phyloP scores from a whole-genome alignment of 1,140 invertebrate genomes.

The Hestina assimilis region DNA sequence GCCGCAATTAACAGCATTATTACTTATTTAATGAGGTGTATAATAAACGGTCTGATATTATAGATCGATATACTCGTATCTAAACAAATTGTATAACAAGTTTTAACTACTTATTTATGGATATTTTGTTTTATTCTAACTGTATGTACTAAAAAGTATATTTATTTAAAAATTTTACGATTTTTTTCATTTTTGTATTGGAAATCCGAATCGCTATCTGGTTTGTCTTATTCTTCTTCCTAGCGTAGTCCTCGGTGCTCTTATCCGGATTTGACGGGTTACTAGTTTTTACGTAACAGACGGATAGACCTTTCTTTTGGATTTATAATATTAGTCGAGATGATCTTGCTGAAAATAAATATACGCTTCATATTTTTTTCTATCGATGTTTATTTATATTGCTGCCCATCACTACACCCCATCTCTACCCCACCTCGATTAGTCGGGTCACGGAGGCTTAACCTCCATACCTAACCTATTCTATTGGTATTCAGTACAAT shows the following conservation, averaged over 20 bases:
- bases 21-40: neutral
- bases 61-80: neutral
- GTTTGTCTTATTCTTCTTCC: too few species aligned
- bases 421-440: constrained; percentile 51
- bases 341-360: neutral
- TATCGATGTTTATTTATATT: constrained; percentile 38
- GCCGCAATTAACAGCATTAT: neutral
- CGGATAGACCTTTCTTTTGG: too few species aligned
- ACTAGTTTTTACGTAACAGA: too few species aligned
- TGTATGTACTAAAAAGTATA: too few species aligned
- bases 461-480: constrained; percentile 50
- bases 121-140: too few species aligned
- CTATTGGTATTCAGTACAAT: constrained; percentile 52
- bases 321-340: neutral
- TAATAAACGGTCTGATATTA: neutral
- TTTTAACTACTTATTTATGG: too few species aligned
- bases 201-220: too few species aligned
- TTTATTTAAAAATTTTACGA: neutral
- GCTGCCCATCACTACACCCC: constrained; percentile 28
- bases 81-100: neutral
- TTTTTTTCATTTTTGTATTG: too few species aligned
- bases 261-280: too few species aligned
- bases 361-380: neutral
- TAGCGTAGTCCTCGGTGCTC: too few species aligned
- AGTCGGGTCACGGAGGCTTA: constrained; percentile 54